Base-by-base conservation (phyloP, 2,797 vertebrate genomes). In the Knipowitschia caucasica region DNA sequence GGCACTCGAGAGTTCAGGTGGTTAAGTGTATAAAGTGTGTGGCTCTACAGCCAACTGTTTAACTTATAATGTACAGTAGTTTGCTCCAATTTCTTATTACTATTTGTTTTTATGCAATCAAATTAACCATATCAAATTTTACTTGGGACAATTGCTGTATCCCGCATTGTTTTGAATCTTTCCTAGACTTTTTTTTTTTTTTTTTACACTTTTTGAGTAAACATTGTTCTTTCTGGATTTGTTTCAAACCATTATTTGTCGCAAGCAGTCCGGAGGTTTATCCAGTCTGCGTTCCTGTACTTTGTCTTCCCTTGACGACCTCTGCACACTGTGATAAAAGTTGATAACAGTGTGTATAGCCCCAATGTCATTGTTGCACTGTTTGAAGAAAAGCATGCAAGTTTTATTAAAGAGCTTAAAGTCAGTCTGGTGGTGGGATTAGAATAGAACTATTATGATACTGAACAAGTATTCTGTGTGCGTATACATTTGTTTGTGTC, bases 201-300 rank as follows among this genome's bases (percentile, higher is more conserved):
- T 46, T 27, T 45, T 29, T 46, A 46, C 43, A 46, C 25, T 29
- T 46, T 3, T 18, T 15, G 44, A 11, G 44, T 30, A 46, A 30
- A 46, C 26, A 20, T 17, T 18, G 9, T 17, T 46, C 26, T 46
- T 8, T 5, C 15, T 30, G 27, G 44, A 18, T 18, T 11, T 30
- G 26, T 46, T 18, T 15, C 44, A 12, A 30, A 46, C 18, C 26
- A 4, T 46, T 30, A 18, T 46, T 12, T 4, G n/a, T n/a, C n/a
- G n/a, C n/a, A n/a, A n/a, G 17, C 23, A 18, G 36, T 11, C 25
- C 44, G 58, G 31, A 56, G 55, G 17, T 55, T 56, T 52, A 35
- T 38, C 5, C 42, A 7, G 23, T 18, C 17, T 20, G 23, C 34
- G 18, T 55, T 82, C 77, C 82, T 84, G 82, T 81, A 77, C 76